Percentiles rank a stretch among this genome's conserved stretches.
Evolutionary conservation across 2,797 vertebrate species (phyloP).

Genomic region (Oceanodroma leucorhoa): DNA sequence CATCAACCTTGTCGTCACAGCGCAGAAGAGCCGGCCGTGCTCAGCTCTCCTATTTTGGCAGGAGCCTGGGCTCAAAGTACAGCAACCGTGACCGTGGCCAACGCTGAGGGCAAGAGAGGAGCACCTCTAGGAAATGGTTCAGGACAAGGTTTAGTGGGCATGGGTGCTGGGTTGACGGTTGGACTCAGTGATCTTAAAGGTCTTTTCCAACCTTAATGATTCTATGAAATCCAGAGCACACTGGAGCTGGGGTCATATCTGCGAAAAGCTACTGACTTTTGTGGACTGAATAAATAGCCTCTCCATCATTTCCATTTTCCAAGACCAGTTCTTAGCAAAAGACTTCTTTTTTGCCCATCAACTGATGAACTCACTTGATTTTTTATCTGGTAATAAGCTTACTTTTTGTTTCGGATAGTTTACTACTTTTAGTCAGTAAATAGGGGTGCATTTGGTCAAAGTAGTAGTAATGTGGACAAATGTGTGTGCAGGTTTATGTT

Average conservation of each 20-base stretch:
- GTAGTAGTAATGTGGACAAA: background rate
- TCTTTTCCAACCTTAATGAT: no score
- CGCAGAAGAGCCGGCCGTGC: rapidly evolving
- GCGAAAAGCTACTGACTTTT: background rate
- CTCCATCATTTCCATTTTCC: background rate
- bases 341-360: rapidly evolving
- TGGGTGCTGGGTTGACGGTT: no score
- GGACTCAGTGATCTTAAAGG: no score
- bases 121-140: background rate
- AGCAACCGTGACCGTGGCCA: rapidly evolving
- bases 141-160: no score
- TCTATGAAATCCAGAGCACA: background rate
- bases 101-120: background rate
- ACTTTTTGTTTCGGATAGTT: background rate
- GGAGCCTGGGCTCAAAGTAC: background rate
- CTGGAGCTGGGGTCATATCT: background rate
- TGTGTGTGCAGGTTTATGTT: background rate
- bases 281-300: background rate
- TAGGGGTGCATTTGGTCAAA: background rate
- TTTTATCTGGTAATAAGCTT: background rate
- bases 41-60: background rate
- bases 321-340: background rate
- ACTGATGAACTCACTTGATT: background rate
- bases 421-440: background rate
- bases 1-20: background rate